A percentile compares a stretch with the other conserved stretches of the same genome.
phyloP scores from a whole-genome alignment of 53 echinoderm and acorn worm genomes.

The Arbacia lixula region DNA sequence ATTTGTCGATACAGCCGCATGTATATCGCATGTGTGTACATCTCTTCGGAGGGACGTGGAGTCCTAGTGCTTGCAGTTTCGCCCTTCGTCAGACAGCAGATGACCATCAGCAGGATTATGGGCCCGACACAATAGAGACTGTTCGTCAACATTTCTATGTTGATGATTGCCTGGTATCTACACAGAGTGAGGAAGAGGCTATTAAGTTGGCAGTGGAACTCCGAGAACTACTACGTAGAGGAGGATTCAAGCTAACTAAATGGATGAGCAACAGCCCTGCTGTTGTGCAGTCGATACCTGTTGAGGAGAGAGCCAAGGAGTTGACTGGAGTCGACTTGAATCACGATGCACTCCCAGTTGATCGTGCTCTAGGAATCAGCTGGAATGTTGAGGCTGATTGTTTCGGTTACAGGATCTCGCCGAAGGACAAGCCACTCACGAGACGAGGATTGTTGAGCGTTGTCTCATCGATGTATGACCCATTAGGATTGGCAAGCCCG shows the following conservation, averaged over 20 bases:
- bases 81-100: constrained; percentile 64
- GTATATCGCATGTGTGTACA: constrained; percentile 63
- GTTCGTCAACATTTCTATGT: constrained; percentile 71
- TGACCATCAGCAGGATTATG: constrained; percentile 43
- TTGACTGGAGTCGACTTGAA: constrained; percentile 42
- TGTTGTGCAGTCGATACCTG: constrained; percentile 47
- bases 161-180: constrained; percentile 74
- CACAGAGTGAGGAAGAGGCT: constrained; percentile 54
- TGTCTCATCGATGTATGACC: constrained; percentile 29
- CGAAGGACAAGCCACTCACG: constrained; percentile 41
- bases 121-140: constrained; percentile 39
- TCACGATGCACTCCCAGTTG: constrained; percentile 44
- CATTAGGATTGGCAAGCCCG: constrained; percentile 23
- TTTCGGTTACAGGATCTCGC: constrained; percentile 26
- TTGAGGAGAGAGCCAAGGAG: constrained; percentile 42
- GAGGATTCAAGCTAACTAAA: constrained; percentile 67
- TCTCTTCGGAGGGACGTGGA: constrained; percentile 58
- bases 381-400: constrained; percentile 55
- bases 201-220: constrained; percentile 44
- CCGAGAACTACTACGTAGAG: constrained; percentile 38
- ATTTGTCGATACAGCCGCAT: constrained; percentile 41
- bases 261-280: constrained; percentile 63
- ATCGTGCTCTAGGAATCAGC: constrained; percentile 36
- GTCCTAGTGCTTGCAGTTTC: constrained; percentile 57
- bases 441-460: constrained; percentile 43